Evolutionary conservation across 2,113 vertebrate species (phyloP).

Genomic region (Vicugna pacos): DNA sequence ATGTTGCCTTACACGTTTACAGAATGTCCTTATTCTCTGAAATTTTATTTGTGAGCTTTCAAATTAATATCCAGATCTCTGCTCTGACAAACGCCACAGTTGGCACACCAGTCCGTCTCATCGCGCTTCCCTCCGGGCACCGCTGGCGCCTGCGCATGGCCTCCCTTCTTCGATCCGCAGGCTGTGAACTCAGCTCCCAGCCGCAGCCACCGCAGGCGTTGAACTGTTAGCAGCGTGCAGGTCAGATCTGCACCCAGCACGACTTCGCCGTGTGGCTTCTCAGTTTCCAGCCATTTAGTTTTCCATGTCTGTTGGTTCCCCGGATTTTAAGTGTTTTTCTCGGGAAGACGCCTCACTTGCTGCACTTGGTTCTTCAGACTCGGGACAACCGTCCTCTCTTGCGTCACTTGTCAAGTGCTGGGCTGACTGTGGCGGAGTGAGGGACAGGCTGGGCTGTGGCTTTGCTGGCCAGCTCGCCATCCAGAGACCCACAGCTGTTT

Average conservation of each 20-base stretch:
- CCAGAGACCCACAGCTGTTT: rapidly evolving
- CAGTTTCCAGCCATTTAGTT: rapidly evolving
- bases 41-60: not conserved
- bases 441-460: rapidly evolving
- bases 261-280: too few species aligned
- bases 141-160: rapidly evolving
- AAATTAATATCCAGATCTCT: not conserved
- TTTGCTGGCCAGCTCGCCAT: rapidly evolving
- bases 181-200: rapidly evolving
- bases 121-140: rapidly evolving
- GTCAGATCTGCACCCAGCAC: not conserved
- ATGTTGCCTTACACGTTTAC: not conserved
- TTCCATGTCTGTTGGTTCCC: not conserved
- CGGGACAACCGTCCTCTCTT: not conserved
- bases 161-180: rapidly evolving
- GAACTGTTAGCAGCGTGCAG: not conserved
- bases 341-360: not conserved
- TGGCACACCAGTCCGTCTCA: rapidly evolving
- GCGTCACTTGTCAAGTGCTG: not conserved
- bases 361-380: not conserved
- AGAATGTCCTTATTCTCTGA: not conserved
- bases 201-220: rapidly evolving
- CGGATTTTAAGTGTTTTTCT: not conserved
- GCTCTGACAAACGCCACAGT: not conserved
- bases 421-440: not conserved